Evolutionary conservation across 2,113 vertebrate species (phyloP).

Genomic region (Mesocricetus auratus): DNA sequence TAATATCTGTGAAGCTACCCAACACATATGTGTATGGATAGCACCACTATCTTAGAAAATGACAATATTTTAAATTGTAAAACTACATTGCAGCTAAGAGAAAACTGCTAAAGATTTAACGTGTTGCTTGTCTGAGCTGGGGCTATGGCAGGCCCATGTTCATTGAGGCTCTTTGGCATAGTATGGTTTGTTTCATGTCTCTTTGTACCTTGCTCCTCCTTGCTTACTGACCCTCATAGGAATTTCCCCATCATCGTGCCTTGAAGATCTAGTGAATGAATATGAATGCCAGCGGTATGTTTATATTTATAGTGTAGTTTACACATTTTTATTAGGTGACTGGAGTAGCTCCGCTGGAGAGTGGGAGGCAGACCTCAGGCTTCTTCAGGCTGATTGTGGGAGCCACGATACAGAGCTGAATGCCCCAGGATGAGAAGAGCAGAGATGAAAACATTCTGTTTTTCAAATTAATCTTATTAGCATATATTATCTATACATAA

Average conservation of each 20-base stretch:
- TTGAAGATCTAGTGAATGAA: not conserved
- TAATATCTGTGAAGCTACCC: too few species aligned
- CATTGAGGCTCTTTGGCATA: not conserved
- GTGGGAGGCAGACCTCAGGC: not conserved
- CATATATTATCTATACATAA: too few species aligned
- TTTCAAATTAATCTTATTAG: not conserved
- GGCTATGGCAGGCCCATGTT: accelerated
- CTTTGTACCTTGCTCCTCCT: not conserved
- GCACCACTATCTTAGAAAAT: not conserved
- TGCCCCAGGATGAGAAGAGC: not conserved
- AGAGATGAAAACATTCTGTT: not conserved
- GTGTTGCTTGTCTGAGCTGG: not conserved
- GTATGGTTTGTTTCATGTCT: not conserved
- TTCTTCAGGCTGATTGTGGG: not conserved
- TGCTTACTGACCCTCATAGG: not conserved
- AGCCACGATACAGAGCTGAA: too few species aligned
- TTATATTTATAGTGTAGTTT: not conserved
- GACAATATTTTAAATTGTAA: not conserved
- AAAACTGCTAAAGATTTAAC: not conserved
- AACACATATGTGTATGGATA: too few species aligned
- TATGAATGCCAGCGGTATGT: accelerated
- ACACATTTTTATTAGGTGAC: not conserved
- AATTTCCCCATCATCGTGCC: not conserved
- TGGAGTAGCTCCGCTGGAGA: not conserved
- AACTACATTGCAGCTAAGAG: not conserved